Conservation (phyloP, 2,888 invertebrate genomes). For the Pyrrhia umbra region DNA sequence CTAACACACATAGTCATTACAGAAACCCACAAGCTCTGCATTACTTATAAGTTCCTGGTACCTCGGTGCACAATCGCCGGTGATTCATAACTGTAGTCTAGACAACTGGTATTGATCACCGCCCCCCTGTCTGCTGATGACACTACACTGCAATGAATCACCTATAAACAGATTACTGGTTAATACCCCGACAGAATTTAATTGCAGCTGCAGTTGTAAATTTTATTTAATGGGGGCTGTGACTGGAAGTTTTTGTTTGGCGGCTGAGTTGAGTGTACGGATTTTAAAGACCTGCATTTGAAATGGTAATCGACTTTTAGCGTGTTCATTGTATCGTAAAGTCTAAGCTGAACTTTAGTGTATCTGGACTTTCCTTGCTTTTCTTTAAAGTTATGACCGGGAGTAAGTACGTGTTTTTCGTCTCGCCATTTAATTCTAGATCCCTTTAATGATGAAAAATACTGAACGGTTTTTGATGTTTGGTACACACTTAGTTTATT, state of each 20-base stretch:
- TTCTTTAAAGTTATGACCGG: too few species aligned
- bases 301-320: background rate
- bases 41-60: constrained; percentile 23
- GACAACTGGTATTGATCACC: constrained; percentile 60
- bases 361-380: too few species aligned
- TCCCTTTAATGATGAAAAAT: too few species aligned
- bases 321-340: background rate
- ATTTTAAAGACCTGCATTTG: background rate
- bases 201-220: constrained; percentile 55
- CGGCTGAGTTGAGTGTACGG: background rate
- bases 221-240: constrained; percentile 45
- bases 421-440: too few species aligned
- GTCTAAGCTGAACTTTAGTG: background rate
- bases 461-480: too few species aligned
- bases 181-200: constrained; percentile 53
- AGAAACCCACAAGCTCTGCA: constrained; percentile 13
- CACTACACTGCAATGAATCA: constrained; percentile 57
- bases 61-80: constrained; percentile 9
- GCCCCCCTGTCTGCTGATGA: constrained; percentile 43
- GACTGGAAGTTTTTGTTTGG: constrained; percentile 20
- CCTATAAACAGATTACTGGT: constrained; percentile 54
- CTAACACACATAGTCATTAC: background rate
- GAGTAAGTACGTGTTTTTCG: too few species aligned
- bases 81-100: constrained; percentile 57
- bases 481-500: too few species aligned